Base-by-base conservation (phyloP, 2,113 vertebrate genomes). In the Polypterus bichir region DNA sequence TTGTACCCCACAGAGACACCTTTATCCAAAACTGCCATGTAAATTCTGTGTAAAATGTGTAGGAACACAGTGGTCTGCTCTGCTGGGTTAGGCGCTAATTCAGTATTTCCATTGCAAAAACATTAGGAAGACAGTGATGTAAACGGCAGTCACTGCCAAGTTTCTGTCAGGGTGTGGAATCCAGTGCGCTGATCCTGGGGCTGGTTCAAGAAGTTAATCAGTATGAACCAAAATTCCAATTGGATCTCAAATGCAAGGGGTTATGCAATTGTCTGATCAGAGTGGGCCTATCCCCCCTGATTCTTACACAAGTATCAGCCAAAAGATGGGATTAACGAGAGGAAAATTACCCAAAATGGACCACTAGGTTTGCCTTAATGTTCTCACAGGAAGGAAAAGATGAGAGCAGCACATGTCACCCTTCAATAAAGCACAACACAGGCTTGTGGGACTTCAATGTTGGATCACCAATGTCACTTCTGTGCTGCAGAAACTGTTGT, bases 31-130 rank as follows among this genome's bases (percentile, higher is more conserved):
- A 27, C 27, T 27, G 27, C 27, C 27, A 27, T 27, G 27, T 27
- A 27, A 27, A 27, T 27, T 27, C 27, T 27, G 27, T 27, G 27
- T 27, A 27, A 27, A 27, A 27, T 27, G 27, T 27, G 27, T 27
- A 27, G 27, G 27, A 27, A 27, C 27, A 27, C 27, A 27, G 27
- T 27, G 27, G 27, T 27, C 27, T 27, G 27, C 27, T 27, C 27
- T 27, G 27, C 27, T 27, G 27, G 27, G 27, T 27, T 27, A 27
- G 27, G 27, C 27, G 2, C 27, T 70, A 70, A 64, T 67, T 76
- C 60, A 61, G 68, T 77, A 74, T 81, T 79, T 79, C 73, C 73
- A 75, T 68, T 78, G 79, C 69, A 76, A 79, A 80, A 59, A 75
- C 67, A 72, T 74, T 73, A 73, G 71, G 68, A 68, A 51, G 57